These are phyloP conservation scores for Distichodus sexfasciatus DNA, from an alignment of 2,797 vertebrate species.

Conservation along the genomic window DNA sequence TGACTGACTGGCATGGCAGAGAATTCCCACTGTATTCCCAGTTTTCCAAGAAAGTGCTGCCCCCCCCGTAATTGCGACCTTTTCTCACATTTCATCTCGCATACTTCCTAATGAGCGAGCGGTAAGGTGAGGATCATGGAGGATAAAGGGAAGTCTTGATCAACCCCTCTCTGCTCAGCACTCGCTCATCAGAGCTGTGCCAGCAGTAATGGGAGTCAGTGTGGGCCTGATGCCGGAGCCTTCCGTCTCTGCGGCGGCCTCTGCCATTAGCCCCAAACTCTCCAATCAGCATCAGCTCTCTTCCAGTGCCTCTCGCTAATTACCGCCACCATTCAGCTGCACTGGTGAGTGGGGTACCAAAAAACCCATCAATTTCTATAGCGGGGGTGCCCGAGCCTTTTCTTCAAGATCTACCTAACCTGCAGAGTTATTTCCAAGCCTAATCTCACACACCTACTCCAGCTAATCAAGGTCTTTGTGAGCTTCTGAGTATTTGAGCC, in stretches of 20 bases:
- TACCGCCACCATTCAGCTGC: conserved; percentile 34
- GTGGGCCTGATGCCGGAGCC: conserved; percentile 29
- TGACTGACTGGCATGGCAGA: no score
- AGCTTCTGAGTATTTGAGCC: neutral
- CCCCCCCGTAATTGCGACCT: no score
- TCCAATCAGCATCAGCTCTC: conserved; percentile 34
- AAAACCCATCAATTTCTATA: conserved; percentile 32
- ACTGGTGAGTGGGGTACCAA: conserved; percentile 12
- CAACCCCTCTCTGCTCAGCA: conserved; percentile 23
- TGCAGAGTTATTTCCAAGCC: conserved; percentile 23
- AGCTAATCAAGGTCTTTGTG: conserved; percentile 26
- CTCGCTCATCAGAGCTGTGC: conserved; percentile 30
- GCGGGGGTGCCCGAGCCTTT: neutral
- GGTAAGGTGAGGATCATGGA: neutral
- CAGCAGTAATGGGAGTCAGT: conserved; percentile 11
- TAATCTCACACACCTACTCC: conserved; percentile 9
- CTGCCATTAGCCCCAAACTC: conserved; percentile 39
- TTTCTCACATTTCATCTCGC: no score
- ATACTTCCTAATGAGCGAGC: neutral
- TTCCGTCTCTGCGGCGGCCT: conserved; percentile 1
- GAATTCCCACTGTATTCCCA: no score
- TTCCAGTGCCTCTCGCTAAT: conserved; percentile 34
- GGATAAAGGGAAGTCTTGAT: conserved; percentile 36
- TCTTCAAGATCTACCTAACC: conserved; percentile 25
- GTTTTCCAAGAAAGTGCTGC: neutral